phyloP scores from a whole-genome alignment of 2,888 invertebrate species.

The Amphipyra berbera region DNA sequence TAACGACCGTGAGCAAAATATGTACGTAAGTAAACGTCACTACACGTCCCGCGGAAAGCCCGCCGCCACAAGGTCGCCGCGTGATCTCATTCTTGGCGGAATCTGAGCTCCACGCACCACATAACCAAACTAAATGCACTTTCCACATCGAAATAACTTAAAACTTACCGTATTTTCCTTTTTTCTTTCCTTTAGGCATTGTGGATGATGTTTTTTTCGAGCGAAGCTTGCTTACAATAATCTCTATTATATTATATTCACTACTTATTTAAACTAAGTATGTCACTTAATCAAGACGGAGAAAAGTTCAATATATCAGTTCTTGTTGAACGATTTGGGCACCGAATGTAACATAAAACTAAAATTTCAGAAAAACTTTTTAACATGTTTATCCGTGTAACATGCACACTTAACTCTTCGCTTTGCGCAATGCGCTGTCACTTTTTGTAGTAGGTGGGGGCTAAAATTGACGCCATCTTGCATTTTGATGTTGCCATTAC shows the following conservation, averaged over 20 bases:
- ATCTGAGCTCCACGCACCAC: constrained; percentile 62
- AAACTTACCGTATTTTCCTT: constrained; percentile 92
- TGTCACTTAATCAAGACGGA: constrained; percentile 93
- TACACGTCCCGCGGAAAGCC: constrained; percentile 74
- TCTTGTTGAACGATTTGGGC: constrained; percentile 92
- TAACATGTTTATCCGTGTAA: constrained; percentile 92
- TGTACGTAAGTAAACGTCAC: constrained; percentile 78
- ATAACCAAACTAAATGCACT: constrained; percentile 41
- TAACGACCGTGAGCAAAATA: constrained; percentile 69
- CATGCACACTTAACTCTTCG: constrained; percentile 86
- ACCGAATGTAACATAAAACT: constrained; percentile 93
- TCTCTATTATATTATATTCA: constrained; percentile 88
- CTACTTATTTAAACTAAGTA: constrained; percentile 83
- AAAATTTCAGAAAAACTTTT: constrained; percentile 93
- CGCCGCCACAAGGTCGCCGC: constrained; percentile 86
- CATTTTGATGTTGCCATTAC: constrained; percentile 64
- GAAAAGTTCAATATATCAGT: constrained; percentile 93
- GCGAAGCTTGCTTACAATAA: constrained; percentile 78
- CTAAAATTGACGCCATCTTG: constrained; percentile 76
- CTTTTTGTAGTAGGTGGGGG: constrained; percentile 63
- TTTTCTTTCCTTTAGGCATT: constrained; percentile 95
- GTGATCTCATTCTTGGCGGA: constrained; percentile 84
- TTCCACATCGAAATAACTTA: constrained; percentile 17
- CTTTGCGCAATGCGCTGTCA: constrained; percentile 86
- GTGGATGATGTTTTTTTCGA: constrained; percentile 74